Percentiles rank a stretch among this genome's conserved stretches.
These are phyloP conservation scores for Oithona nana DNA, from an alignment of 2,888 invertebrate species.

Conservation along the genomic window DNA sequence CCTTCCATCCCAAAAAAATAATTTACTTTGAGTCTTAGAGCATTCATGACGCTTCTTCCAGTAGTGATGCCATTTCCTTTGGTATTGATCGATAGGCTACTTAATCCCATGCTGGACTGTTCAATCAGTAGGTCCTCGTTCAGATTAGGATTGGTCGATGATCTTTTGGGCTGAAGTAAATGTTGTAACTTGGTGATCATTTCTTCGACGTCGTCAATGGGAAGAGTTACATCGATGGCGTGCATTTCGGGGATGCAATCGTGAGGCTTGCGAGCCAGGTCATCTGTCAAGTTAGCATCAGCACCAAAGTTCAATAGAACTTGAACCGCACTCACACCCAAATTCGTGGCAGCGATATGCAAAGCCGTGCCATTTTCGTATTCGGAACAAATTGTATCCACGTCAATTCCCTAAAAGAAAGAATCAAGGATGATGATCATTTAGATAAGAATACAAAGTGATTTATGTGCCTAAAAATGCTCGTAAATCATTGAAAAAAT, in stretches of 20 bases:
- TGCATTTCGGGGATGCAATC: slow-evolving; percentile 9
- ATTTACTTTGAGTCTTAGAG: slow-evolving; percentile 28
- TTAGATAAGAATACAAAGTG: not conserved
- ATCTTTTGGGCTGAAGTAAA: no score
- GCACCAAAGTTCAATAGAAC: slow-evolving; percentile 20
- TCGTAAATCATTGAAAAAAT: no score
- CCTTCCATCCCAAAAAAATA: no score
- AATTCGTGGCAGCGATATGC: slow-evolving; percentile 32
- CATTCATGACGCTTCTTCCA: slow-evolving; percentile 26
- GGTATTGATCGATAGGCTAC: not conserved
- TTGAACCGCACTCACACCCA: slow-evolving; percentile 28
- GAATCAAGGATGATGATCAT: not conserved
- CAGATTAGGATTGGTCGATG: not conserved
- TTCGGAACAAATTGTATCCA: slow-evolving; percentile 31
- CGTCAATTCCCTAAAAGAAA: slow-evolving; percentile 24
- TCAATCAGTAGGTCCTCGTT: not conserved
- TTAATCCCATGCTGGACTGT: not conserved
- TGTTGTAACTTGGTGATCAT: slow-evolving; percentile 18
- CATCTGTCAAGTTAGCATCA: slow-evolving; percentile 12
- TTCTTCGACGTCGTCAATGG: slow-evolving; percentile 18
- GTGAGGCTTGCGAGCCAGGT: slow-evolving; percentile 8
- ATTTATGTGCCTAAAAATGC: no score
- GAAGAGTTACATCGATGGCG: not conserved
- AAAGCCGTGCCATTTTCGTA: slow-evolving; percentile 33
- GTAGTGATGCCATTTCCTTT: slow-evolving; percentile 19